These are phyloP conservation scores for Petrolisthes manimaculis DNA, from an alignment of 2,888 invertebrate species.

Conservation along the genomic window DNA sequence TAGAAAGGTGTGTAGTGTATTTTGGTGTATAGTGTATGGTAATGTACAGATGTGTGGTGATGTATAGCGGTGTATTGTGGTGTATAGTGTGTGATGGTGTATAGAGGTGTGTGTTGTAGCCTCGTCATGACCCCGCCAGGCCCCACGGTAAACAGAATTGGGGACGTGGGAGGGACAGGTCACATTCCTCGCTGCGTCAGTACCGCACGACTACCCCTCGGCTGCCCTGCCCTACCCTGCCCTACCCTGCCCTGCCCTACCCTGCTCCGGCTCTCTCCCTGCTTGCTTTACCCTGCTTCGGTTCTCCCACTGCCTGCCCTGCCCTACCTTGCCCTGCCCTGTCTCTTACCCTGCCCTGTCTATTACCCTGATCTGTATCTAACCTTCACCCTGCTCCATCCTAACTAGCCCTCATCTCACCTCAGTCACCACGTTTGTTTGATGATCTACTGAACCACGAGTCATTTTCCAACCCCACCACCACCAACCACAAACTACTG, in stretches of 20 bases:
- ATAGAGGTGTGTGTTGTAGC: not conserved
- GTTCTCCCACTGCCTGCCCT: constrained; percentile 33
- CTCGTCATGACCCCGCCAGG: not conserved
- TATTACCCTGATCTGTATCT: not conserved
- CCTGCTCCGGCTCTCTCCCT: not conserved
- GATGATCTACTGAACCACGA: no score
- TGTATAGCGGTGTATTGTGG: no score
- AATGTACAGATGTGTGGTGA: no score
- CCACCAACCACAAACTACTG: no score
- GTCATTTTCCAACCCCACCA: no score
- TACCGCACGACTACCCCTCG: no score
- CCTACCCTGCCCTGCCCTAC: constrained; percentile 15
- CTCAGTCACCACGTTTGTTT: no score
- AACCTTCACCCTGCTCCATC: not conserved
- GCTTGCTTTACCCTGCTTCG: constrained; percentile 11
- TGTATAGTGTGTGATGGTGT: no score
- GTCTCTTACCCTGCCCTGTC: constrained; percentile 6
- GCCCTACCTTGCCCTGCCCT: not conserved
- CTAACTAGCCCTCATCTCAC: not conserved
- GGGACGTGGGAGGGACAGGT: constrained; percentile 12
- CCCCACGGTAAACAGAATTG: not conserved
- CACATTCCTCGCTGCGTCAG: constrained; percentile 24
- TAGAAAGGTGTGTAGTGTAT: not conserved
- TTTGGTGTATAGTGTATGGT: no score
- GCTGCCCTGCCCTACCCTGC: constrained; percentile 16